Conservation (phyloP, 2,888 invertebrate genomes). For the Meta bourneti region DNA sequence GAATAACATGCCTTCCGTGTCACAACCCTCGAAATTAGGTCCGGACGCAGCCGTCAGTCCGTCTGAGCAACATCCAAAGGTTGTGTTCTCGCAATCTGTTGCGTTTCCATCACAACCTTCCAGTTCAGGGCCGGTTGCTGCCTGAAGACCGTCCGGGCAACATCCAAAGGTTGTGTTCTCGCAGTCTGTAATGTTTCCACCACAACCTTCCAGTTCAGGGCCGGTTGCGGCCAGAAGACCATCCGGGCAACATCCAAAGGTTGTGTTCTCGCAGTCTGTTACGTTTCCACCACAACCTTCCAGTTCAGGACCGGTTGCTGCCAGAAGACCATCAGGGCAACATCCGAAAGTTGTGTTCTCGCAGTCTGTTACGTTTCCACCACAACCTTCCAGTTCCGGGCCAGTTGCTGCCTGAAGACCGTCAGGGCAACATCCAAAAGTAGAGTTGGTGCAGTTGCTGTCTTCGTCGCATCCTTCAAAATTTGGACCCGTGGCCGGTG, state of each 20-base stretch:
- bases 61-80: conserved; percentile 91
- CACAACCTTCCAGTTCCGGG: conserved; percentile 84
- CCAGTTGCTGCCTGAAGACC: conserved; percentile 88
- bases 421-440: conserved; percentile 85
- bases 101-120: conserved; percentile 82
- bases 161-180: conserved; percentile 84
- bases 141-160: conserved; percentile 84
- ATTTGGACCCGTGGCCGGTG: conserved; percentile 71
- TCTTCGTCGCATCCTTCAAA: conserved; percentile 72
- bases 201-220: conserved; percentile 66
- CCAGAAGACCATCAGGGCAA: conserved; percentile 87
- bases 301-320: conserved; percentile 82
- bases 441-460: conserved; percentile 25
- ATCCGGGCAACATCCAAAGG: conserved; percentile 91
- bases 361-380: conserved; percentile 4
- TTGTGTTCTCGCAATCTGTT: conserved; percentile 77
- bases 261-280: conserved; percentile 77
- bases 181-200: conserved; percentile 3
- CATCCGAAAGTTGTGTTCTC: conserved; percentile 86
- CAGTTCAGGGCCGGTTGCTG: conserved; percentile 88
- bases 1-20: conserved; percentile 65
- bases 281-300: conserved; percentile 42
- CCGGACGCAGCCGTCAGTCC: conserved; percentile 82
- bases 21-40: conserved; percentile 78
- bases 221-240: conserved; percentile 82